Base-by-base conservation (phyloP, 2,113 vertebrate genomes). In the Chaetodon trifascialis region DNA sequence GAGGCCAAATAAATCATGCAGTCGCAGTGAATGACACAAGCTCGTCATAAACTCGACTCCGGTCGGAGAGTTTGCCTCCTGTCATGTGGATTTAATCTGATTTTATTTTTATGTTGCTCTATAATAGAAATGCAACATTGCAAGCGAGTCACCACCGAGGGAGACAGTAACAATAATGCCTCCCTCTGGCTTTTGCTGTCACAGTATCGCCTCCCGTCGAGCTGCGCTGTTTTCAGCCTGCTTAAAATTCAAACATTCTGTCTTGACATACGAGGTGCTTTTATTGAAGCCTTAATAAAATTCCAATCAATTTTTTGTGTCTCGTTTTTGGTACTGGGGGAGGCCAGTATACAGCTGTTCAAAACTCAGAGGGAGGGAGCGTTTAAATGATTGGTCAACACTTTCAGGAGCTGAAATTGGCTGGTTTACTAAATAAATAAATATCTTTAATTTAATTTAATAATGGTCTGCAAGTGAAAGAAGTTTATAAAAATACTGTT, bases 51-150 rank as follows among this genome's bases (percentile, higher is more conserved):
- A 81, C 83, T 70, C 58, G 56, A 89, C 83, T 91, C 67, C 83
- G 42, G 80, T 66, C 34, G 40, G 76, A 83, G 64, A 73, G 73
- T 69, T 80, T 70, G 77, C 79, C 85, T 87, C 83, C 85, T 88
- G 89, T 87, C 88, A 89, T 85, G 84, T 80, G 80, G 75, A 80
- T 89, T 91, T 88, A 91, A 93, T 92, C 83, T 80, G 85, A 85
- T 92, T 88, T 88, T 65, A 82, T 89, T 89, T 87, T 76, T 82
- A 87, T 88, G 86, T 78, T 21, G 66, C 73, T 62, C 68, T 76
- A 76, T 87, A 75, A 86, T 73, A 88, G 80, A 80, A 72, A 51
- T 38, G 75, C 56, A 55, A 34, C 63, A 42, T 54, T 80, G 80
- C 72, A 12, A 63, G 79, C 66, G 11, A 86, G 84, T 78, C 80